Evolutionary conservation across 2,113 vertebrate genomes (phyloP), one percentile per base, ranked within the genome.

Genomic region (Garra rufa): DNA sequence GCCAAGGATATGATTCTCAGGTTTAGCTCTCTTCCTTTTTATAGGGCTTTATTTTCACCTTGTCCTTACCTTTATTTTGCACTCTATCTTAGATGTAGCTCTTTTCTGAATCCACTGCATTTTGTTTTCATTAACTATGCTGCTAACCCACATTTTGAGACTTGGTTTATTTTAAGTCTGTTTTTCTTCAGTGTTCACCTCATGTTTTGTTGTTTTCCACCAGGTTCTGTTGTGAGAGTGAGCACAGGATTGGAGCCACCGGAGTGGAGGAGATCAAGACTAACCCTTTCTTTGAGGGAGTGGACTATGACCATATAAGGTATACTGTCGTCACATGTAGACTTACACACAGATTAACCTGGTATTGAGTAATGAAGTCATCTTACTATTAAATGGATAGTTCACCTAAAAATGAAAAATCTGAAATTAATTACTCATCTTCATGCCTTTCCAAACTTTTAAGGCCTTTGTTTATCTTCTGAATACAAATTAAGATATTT

Each of bases 271-370:
- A 98, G 91, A 98, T 99, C 85, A 99, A 99, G 92, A 94, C 92
- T 91, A 99, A 99, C 81, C 92, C 93, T 24, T 99, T 99, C 94
- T 99, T 99, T 94, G 98, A 99, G 94, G 97, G 96, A 3, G 98
- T 99, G 91, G 98, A 99, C 92, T 99, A 98, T 90, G 98, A 99
- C 90, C 98, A 99, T 85, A 99, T 99, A 95, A 99, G 98, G 98
- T 99, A 86, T 26, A 75, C 34, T 21, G 26, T 38, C 19, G 50
- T 9, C 50, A 46, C 44, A 44, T 13, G 3, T 46, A 30, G 28
- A 74, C 28, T 24, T 34, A 15, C n/a, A 24, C 24, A 59, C 38
- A 61, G 34, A 61, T 19, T 77, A 43, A 61, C 43, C 30, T 24
- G 21, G 38, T 24, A 14, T 13, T 43, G 5, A 44, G 21, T 70